Percentiles rank a stretch among this genome's conserved stretches.
phyloP scores from a whole-genome alignment of 2,888 invertebrate genomes.

The Ceriagrion tenellum region DNA sequence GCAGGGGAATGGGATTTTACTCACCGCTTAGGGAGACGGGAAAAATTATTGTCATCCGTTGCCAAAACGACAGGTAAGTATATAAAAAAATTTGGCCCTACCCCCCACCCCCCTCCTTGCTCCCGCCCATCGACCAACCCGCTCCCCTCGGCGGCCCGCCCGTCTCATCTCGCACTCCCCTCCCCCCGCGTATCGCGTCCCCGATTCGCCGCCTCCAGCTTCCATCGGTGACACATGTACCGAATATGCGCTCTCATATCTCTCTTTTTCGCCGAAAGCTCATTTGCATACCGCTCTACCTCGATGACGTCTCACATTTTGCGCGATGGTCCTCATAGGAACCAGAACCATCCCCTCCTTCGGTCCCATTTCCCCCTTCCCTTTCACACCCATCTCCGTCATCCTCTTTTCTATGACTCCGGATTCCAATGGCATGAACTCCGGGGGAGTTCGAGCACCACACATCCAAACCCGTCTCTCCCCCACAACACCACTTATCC shows the following conservation, averaged over 20 bases:
- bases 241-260: conserved; percentile 25
- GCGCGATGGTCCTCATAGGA: not conserved
- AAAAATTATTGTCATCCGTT: too few species aligned
- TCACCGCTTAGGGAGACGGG: too few species aligned
- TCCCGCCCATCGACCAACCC: too few species aligned
- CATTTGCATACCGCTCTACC: conserved; percentile 23
- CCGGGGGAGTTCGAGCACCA: not conserved
- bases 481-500: too few species aligned
- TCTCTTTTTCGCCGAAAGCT: not conserved
- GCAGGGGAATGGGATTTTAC: too few species aligned
- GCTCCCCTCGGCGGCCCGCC: not conserved
- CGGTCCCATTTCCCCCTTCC: not conserved
- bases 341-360: not conserved
- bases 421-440: not conserved
- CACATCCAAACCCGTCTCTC: too few species aligned
- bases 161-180: not conserved
- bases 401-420: too few species aligned
- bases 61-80: too few species aligned
- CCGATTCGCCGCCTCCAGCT: not conserved
- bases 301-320: not conserved
- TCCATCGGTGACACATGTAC: not conserved
- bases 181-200: not conserved
- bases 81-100: too few species aligned
- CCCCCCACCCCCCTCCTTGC: too few species aligned
- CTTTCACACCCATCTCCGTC: not conserved